Conservation (phyloP, 2,113 vertebrate genomes). For the Amphiprion ocellaris region DNA sequence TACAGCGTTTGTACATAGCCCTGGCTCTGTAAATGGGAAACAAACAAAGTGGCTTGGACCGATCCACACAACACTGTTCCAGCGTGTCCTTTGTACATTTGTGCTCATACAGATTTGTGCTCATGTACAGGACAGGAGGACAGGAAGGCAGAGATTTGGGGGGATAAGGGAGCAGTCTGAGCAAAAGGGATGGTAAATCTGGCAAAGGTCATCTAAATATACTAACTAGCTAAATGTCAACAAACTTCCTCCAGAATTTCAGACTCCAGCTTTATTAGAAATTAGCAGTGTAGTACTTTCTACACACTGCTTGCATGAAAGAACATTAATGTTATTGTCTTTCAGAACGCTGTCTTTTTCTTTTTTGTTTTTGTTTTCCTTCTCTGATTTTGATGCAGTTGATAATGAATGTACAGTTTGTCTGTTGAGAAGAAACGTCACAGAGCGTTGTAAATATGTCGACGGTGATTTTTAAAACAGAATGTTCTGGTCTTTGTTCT, state of each 20-base stretch:
- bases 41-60: neutral
- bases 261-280: neutral
- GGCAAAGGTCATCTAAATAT: too few species aligned
- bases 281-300: neutral
- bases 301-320: neutral
- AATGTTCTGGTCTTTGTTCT: constrained; percentile 39
- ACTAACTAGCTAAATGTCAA: too few species aligned
- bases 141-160: too few species aligned
- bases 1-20: too few species aligned
- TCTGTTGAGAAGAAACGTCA: constrained; percentile 6
- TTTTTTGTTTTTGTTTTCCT: neutral
- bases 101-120: too few species aligned
- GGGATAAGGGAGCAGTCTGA: too few species aligned
- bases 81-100: too few species aligned
- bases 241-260: too few species aligned
- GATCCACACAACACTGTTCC: too few species aligned
- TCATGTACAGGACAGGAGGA: too few species aligned
- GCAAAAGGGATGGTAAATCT: too few species aligned
- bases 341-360: neutral
- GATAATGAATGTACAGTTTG: neutral
- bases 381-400: neutral
- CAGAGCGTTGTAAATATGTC: constrained; percentile 3
- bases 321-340: neutral
- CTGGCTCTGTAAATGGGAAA: too few species aligned
- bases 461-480: constrained; percentile 8